Percentiles rank a stretch among this genome's conserved stretches.
Conservation (phyloP, 1,140 invertebrate genomes). For the Dryas iulia region DNA sequence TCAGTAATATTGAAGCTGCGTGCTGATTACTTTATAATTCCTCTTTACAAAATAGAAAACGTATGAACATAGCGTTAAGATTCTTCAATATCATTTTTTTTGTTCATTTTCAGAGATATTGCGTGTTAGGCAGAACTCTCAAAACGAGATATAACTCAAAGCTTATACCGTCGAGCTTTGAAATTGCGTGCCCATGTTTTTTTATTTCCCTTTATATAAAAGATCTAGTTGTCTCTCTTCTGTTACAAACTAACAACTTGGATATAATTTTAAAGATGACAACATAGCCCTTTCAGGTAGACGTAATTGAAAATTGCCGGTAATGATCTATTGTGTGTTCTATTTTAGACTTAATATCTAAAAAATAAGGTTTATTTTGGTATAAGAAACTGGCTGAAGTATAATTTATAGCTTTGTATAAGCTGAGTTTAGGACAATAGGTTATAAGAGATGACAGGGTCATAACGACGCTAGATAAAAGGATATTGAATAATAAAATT, state of each 20-base stretch:
- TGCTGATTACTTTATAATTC: no score
- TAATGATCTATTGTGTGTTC: slow-evolving; percentile 36
- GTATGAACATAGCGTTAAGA: no score
- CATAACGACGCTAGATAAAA: background rate
- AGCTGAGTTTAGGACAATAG: slow-evolving; percentile 33
- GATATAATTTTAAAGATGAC: slow-evolving; percentile 58
- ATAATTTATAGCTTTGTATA: slow-evolving; percentile 24
- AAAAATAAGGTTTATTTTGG: slow-evolving; percentile 22
- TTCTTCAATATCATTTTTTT: no score
- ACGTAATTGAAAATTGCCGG: slow-evolving; percentile 54
- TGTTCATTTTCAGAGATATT: no score
- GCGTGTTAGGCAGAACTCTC: no score
- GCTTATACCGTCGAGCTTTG: no score
- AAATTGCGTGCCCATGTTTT: background rate
- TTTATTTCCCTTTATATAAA: background rate
- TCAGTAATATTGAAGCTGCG: no score
- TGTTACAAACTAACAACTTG: slow-evolving; percentile 18
- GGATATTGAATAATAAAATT: background rate
- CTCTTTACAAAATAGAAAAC: no score
- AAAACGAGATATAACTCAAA: no score
- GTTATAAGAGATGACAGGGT: slow-evolving; percentile 36
- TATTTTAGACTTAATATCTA: slow-evolving; percentile 27
- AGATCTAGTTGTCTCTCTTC: background rate
- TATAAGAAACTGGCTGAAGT: background rate
- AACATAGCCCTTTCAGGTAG: slow-evolving; percentile 38